Conservation (phyloP, 2,888 invertebrate species). For the Cerastis rubricosa region DNA sequence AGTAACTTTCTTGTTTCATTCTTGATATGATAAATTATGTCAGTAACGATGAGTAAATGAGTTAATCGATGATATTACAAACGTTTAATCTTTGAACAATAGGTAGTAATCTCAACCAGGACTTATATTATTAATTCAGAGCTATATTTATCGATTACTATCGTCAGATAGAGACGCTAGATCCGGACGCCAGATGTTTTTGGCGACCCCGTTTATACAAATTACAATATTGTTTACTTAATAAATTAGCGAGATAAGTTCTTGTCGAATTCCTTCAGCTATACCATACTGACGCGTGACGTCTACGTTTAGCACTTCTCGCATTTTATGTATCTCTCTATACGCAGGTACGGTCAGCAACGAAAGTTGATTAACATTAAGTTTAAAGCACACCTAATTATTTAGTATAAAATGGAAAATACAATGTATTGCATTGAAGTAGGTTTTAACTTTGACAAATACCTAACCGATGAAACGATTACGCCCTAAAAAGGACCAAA, state of each 20-base stretch:
- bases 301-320: conserved; percentile 12
- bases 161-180: conserved; percentile 21
- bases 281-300: conserved; percentile 15
- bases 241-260: conserved; percentile 49
- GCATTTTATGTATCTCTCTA: not conserved
- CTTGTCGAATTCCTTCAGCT: conserved; percentile 32
- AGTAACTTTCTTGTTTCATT: conserved; percentile 35
- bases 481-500: too few species aligned
- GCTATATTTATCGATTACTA: conserved; percentile 16
- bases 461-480: too few species aligned
- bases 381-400: not conserved
- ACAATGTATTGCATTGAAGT: too few species aligned
- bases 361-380: not conserved
- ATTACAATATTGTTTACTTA: conserved; percentile 53
- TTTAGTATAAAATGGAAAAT: too few species aligned
- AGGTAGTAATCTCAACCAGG: conserved; percentile 31
- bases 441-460: too few species aligned
- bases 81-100: conserved; percentile 17
- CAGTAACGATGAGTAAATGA: conserved; percentile 34
- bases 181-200: conserved; percentile 61
- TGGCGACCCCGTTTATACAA: conserved; percentile 50
- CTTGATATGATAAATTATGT: conserved; percentile 1
- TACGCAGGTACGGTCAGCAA: not conserved
- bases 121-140: conserved; percentile 18
- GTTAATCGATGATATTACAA: conserved; percentile 34